phyloP scores from a whole-genome alignment of 2,888 invertebrate species.

The Drosophila formosana region DNA sequence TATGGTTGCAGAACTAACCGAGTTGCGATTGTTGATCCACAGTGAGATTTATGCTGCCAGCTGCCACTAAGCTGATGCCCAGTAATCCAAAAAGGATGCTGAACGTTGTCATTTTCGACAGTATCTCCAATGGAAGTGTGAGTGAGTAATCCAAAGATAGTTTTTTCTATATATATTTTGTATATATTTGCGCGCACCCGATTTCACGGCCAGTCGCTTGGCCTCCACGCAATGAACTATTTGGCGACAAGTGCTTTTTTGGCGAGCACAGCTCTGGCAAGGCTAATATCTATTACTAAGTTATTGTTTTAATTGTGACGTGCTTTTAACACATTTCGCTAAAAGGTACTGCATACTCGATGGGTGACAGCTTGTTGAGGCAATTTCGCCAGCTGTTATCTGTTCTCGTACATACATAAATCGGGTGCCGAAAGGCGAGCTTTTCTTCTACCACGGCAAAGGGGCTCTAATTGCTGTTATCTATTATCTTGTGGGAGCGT shows the following conservation, averaged over 20 bases:
- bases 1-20: conserved; percentile 22
- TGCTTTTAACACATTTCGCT: conserved; percentile 67
- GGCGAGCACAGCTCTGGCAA: conserved; percentile 50
- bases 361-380: conserved; percentile 62
- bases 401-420: conserved; percentile 40
- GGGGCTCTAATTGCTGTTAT: conserved; percentile 67
- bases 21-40: conserved; percentile 15
- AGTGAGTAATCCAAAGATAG: conserved; percentile 5
- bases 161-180: not conserved
- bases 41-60: conserved; percentile 2
- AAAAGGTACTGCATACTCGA: conserved; percentile 38
- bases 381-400: conserved; percentile 65
- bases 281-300: conserved; percentile 76
- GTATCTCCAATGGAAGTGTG: not conserved
- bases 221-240: conserved; percentile 59
- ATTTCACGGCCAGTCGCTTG: conserved; percentile 61
- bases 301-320: conserved; percentile 76
- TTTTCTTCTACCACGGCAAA: conserved; percentile 44
- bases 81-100: conserved; percentile 28
- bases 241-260: conserved; percentile 38
- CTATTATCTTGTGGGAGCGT: conserved; percentile 59
- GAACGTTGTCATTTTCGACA: conserved; percentile 32
- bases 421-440: conserved; percentile 54
- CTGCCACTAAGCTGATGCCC: conserved; percentile 25
- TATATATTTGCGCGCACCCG: conserved; percentile 14